Base-by-base conservation (phyloP, 2,888 invertebrate genomes). In the Linhomoeus sp. region DNA sequence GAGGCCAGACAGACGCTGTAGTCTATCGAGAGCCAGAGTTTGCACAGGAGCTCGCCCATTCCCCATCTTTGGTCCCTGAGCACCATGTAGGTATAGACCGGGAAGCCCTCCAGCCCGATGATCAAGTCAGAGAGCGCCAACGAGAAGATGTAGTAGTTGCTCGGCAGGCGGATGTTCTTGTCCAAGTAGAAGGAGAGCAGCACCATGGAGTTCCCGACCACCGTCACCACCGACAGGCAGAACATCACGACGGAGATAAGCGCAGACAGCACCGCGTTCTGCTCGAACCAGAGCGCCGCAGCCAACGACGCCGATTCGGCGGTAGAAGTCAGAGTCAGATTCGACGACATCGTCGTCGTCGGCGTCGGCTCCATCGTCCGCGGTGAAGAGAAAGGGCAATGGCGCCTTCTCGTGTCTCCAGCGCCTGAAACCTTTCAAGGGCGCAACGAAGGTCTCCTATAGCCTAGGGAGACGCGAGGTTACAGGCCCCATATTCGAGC, bases 91-190 rank as follows among this genome's bases (percentile, higher is more conserved):
- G 92, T 90, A 71, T 87, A 97, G 71, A 97, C 90, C 46, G 97
- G 94, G 81, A 97, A 86, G 26, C 94, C 94, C 50, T 94, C 80
- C 44, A 88, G 81, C 61, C 97, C 45, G 29, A 45, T 38, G 7
- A 46, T 15, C 55, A 62, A 51, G 52, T 62, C 62, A 88, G 55
- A 94, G 74, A 90, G 85, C 42, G 97, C 97, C 52, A 97, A 74
- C 1, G 94, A 94, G 12, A 92, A 92, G 55, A 97, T 92, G 73
- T 94, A 97, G 72, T 94, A 97, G 72, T 97, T 97, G 68, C 90
- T 90, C 26, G 97, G 94, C 65, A 94, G 92, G 47, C 97, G 70
- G 53, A 75, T 73, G 52, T 58, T 59, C 52, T 63, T 63, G 54
- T 63, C 63, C 35, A 63, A 50, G 49, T 61, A 61, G 51, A 60